Conservation (phyloP, 2,797 vertebrate genomes). For the Semotilus atromaculatus region DNA sequence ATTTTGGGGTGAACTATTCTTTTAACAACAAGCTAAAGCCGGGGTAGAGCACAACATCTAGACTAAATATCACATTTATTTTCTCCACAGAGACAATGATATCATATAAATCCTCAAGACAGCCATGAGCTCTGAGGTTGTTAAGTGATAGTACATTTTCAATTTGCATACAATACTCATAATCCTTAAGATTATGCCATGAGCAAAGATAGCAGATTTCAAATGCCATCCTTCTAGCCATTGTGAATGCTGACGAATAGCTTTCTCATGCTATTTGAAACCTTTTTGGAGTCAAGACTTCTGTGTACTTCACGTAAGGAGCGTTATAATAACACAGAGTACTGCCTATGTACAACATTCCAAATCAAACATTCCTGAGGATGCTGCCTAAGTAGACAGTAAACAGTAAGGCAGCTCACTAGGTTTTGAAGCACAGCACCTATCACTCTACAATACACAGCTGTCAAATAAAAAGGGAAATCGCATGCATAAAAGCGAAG, state of each 20-base stretch:
- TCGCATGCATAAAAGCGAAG: not conserved
- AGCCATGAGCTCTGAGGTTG: not conserved
- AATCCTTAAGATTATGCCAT: not conserved
- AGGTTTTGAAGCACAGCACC: slow-evolving; percentile 13
- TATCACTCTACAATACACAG: not conserved
- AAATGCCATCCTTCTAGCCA: not conserved
- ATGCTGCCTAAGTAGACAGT: not conserved
- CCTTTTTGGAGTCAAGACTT: not conserved
- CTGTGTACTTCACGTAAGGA: not conserved
- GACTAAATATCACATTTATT: not conserved
- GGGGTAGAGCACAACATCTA: not conserved
- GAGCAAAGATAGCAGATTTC: slow-evolving; percentile 2
- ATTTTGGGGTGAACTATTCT: not conserved
- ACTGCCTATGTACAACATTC: not conserved
- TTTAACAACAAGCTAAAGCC: not conserved
- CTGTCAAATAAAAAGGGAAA: not conserved
- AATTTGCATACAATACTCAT: slow-evolving; percentile 10
- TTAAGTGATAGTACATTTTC: slow-evolving; percentile 6
- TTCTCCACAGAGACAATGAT: not conserved
- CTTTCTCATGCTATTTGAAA: not conserved
- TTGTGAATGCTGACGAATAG: not conserved
- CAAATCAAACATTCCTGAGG: not conserved
- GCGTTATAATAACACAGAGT: not conserved
- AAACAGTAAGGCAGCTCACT: slow-evolving; percentile 39
- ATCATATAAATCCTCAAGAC: not conserved